phyloP scores from a whole-genome alignment of 2,113 vertebrate genomes.

The Excalfactoria chinensis region DNA sequence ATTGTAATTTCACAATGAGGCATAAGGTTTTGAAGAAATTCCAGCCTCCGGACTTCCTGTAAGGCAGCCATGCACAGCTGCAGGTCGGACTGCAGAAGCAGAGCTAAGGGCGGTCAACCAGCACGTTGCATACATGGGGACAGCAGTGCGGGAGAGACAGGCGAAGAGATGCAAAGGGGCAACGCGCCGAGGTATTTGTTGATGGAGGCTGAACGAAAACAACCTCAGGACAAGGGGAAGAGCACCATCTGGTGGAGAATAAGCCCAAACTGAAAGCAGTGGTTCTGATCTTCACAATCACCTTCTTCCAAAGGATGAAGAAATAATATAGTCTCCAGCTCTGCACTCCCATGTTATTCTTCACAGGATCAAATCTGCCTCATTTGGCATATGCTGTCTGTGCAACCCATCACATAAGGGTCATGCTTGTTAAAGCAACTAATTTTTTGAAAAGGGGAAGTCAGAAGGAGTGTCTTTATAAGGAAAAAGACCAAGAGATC shows the following conservation, averaged over 20 bases:
- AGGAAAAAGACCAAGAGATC: neutral
- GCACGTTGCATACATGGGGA: neutral
- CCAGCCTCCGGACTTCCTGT: neutral
- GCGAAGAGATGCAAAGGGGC: neutral
- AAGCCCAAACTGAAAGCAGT: neutral
- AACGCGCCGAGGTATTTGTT: fast-evolving
- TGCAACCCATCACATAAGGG: neutral
- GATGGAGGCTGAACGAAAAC: neutral
- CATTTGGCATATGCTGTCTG: neutral
- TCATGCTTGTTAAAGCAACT: neutral
- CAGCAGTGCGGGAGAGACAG: neutral
- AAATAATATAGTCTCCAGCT: neutral
- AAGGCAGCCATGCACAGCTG: neutral
- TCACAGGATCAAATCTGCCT: neutral
- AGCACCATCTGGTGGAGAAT: conserved; percentile 71
- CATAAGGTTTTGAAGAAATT: neutral
- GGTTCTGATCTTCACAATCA: neutral
- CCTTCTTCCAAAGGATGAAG: neutral
- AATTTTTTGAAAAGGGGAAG: neutral
- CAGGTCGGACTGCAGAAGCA: neutral
- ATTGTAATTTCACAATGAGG: neutral
- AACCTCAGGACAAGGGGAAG: conserved; percentile 26
- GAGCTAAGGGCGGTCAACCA: neutral
- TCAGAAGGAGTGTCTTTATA: neutral
- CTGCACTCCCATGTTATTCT: neutral